phyloP scores from a whole-genome alignment of 2,888 invertebrate genomes.

The Anodontia alba region DNA sequence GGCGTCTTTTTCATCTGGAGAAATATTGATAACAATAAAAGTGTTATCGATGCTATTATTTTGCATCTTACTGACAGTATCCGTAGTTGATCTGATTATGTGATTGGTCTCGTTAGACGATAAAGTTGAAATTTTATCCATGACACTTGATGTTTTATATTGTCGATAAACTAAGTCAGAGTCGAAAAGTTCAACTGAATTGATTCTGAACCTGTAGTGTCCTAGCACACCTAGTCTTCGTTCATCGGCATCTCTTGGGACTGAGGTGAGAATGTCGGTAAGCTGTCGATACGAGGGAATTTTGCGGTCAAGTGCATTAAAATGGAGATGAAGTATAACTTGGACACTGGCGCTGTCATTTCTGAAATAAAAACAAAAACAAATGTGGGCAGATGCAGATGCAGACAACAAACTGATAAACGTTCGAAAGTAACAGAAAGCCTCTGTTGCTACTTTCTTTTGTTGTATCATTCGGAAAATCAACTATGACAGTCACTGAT shows the following conservation, averaged over 20 bases:
- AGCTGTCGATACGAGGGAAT: constrained; percentile 31
- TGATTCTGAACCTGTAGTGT: constrained; percentile 39
- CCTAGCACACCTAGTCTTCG: constrained; percentile 35
- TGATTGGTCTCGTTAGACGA: background rate
- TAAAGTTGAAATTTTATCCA: background rate
- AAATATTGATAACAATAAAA: background rate
- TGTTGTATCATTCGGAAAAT: too few species aligned
- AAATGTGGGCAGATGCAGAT: too few species aligned
- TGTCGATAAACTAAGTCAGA: background rate
- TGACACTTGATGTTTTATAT: background rate
- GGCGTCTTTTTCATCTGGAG: background rate
- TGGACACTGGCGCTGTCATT: background rate
- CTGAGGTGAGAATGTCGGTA: constrained; percentile 36
- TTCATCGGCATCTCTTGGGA: constrained; percentile 37
- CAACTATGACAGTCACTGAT: too few species aligned
- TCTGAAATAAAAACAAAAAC: background rate
- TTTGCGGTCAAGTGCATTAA: constrained; percentile 27
- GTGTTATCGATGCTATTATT: too few species aligned
- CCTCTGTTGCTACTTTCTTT: too few species aligned
- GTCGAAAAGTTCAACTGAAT: constrained; percentile 17
- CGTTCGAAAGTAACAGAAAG: too few species aligned
- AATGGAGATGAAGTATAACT: constrained; percentile 22
- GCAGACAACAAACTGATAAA: too few species aligned
- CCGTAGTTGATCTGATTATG: background rate
- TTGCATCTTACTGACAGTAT: background rate